Percentiles rank a stretch among this genome's conserved stretches.
Conservation (phyloP, 2,113 vertebrate species). For the Melanocharis versteri region DNA sequence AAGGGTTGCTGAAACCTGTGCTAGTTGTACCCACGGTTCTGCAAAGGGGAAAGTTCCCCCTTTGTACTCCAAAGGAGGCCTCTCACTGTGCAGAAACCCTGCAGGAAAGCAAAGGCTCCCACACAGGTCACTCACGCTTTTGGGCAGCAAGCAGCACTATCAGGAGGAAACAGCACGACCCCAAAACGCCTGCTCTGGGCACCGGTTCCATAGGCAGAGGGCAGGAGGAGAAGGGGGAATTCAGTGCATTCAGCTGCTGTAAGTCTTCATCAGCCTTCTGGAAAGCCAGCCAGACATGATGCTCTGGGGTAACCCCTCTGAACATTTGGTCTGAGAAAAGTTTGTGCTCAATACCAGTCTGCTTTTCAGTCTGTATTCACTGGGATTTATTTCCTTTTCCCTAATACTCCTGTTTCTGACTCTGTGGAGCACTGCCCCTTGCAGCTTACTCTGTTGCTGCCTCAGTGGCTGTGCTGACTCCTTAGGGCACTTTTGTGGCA, state of each 20-base stretch:
- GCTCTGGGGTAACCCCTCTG: neutral
- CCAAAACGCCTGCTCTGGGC: rapidly evolving
- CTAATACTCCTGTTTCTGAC: rapidly evolving
- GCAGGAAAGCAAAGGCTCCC: neutral
- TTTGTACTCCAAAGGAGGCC: neutral
- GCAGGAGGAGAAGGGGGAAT: neutral
- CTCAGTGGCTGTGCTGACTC: neutral
- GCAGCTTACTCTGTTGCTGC: neutral
- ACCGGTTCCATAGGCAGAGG: neutral
- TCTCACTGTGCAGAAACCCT: neutral
- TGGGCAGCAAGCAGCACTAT: neutral
- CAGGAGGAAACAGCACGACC: neutral
- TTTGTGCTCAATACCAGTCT: neutral
- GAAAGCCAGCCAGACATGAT: neutral
- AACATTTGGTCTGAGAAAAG: neutral
- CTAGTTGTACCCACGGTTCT: rapidly evolving
- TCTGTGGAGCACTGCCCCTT: neutral
- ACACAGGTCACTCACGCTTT: neutral
- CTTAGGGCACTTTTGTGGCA: neutral
- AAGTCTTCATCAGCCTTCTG: neutral
- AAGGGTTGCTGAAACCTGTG: neutral
- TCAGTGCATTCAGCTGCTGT: neutral
- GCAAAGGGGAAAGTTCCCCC: neutral
- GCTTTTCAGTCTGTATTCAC: neutral
- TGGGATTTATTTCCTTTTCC: neutral